A percentile compares a stretch with the other conserved stretches of the same genome.
These are phyloP conservation scores for Dugesia japonica DNA, from an alignment of 2,888 invertebrate genomes.

Conservation along the genomic window DNA sequence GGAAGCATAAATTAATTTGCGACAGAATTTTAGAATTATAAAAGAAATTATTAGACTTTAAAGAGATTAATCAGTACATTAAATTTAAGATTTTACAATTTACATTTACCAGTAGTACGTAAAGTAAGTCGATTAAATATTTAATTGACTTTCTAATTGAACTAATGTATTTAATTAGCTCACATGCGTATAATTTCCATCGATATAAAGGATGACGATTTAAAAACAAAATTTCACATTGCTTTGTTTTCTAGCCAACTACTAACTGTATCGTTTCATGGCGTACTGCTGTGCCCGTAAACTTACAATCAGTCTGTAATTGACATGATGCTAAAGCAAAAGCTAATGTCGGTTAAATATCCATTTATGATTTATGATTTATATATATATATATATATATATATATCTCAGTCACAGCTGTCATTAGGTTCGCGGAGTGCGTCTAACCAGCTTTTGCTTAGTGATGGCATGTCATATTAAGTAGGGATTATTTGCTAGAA, in stretches of 20 bases:
- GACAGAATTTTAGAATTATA: no score
- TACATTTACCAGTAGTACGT: no score
- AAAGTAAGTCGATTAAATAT: neutral
- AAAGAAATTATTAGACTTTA: neutral
- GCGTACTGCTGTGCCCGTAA: neutral
- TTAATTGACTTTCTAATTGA: conserved; percentile 16
- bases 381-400: neutral
- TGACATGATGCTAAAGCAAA: neutral
- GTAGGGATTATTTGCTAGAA: neutral
- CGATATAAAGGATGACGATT: neutral
- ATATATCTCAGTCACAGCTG: conserved; percentile 15
- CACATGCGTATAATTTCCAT: neutral
- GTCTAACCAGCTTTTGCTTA: neutral
- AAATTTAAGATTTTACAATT: no score
- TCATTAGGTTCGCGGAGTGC: neutral
- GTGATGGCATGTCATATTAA: conserved; percentile 5
- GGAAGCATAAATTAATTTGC: no score
- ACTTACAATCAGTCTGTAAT: neutral
- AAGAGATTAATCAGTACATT: neutral
- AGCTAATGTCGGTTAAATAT: neutral
- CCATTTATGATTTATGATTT: no score
- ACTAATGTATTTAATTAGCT: neutral
- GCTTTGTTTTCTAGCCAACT: conserved; percentile 6
- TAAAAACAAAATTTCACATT: neutral
- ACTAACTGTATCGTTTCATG: neutral